Evolutionary conservation across 1,140 invertebrate genomes (phyloP).

Genomic region (Drosophila teissieri): DNA sequence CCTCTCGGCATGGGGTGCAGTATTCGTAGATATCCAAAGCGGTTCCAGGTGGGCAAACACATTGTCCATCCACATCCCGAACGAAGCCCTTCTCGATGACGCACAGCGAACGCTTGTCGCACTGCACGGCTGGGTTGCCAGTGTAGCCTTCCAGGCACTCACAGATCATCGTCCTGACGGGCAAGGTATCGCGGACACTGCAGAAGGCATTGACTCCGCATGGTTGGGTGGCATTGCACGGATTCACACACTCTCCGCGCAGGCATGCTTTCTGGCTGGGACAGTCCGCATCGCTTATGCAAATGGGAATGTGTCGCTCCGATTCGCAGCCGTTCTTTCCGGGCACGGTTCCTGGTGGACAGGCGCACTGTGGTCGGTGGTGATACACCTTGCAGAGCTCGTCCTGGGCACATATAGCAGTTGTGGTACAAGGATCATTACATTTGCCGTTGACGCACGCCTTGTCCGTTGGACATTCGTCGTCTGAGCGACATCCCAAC

Average conservation of each 20-base stretch:
- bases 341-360: slow-evolving; percentile 91
- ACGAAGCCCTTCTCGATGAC: slow-evolving; percentile 90
- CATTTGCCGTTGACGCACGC: slow-evolving; percentile 93
- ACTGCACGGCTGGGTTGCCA: slow-evolving; percentile 92
- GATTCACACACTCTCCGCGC: slow-evolving; percentile 92
- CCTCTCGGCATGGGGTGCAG: slow-evolving; percentile 89
- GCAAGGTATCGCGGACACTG: slow-evolving; percentile 91
- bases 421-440: slow-evolving; percentile 89
- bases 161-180: slow-evolving; percentile 95
- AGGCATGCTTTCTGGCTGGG: slow-evolving; percentile 93
- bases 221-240: slow-evolving; percentile 91
- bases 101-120: slow-evolving; percentile 89
- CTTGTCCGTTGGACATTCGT: slow-evolving; percentile 90
- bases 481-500: slow-evolving; percentile 90
- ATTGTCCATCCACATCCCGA: slow-evolving; percentile 89
- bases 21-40: slow-evolving; percentile 91
- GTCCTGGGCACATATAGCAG: slow-evolving; percentile 88
- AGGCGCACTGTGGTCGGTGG: slow-evolving; percentile 91
- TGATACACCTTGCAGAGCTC: slow-evolving; percentile 91
- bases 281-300: slow-evolving; percentile 92
- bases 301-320: slow-evolving; percentile 87
- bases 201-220: slow-evolving; percentile 93
- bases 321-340: slow-evolving; percentile 89
- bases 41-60: slow-evolving; percentile 90
- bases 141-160: slow-evolving; percentile 93